Base-by-base conservation (phyloP, 2,113 vertebrate genomes). In the Sphaerodactylus townsendi region DNA sequence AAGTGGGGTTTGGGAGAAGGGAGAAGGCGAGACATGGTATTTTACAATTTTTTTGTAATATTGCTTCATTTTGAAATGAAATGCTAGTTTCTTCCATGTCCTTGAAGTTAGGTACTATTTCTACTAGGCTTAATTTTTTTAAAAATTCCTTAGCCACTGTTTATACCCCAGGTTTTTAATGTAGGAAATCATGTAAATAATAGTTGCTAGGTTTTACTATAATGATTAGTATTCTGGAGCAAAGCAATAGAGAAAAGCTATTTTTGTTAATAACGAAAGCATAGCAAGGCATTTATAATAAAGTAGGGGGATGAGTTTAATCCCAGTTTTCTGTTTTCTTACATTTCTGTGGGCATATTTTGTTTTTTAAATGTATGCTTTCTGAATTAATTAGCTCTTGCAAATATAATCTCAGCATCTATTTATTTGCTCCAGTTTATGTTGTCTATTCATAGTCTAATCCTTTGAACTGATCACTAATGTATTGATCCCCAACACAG, bases 81-180 rank as follows among this genome's bases (percentile, higher is more conserved):
- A 80, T 2, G 17, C 0, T 1, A 66, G 2, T 73, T 64, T 19
- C 15, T 39, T 9, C 30, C 2, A 1, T 82, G 35, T 64, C n/a
- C 35, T 87, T 53, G 30, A 39, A 84, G 79, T 72, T 44, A 46
- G 15, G 13, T 46, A 62, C 0, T 28, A 3, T 39, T 84, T 37
- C 80, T 80, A 66, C 68, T 56, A 78, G 35, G 37, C 21, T 15
- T 0, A 0, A n/a, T 25, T n/a, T n/a, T n/a, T n/a, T n/a, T n/a
- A 28, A 41, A 10, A 56, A n/a, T 10, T 83, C 72, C 64, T 66
- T 70, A 68, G 48, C 53, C 7, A 74, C 3, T 3, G 44, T 64
- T 77, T 10, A 0, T 48, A 0, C 15, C 48, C 2, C 1, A 41
- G 46, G 11, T 74, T 74, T 7, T 2, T 50, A 46, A n/a, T n/a